Base-by-base conservation (phyloP, 37 sponge, comb jelly and placozoan genomes). In the Haliclona indistincta region DNA sequence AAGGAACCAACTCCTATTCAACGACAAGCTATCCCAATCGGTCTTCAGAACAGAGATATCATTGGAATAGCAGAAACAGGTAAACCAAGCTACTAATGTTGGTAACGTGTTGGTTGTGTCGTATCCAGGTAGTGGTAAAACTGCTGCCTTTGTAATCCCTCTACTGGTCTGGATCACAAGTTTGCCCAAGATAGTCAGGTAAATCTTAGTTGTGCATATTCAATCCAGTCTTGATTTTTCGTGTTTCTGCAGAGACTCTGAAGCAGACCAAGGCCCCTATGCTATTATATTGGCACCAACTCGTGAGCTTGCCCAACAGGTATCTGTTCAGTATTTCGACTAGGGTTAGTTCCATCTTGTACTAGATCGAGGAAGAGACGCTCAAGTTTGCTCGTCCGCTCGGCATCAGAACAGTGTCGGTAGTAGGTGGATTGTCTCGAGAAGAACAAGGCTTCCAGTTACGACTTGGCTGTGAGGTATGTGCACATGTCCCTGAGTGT, bases 51-150 rank as follows among this genome's bases (percentile, higher is more conserved):
- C 67, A 84, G 99, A 25, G 99, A 98, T 55, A 84, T 98, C 56
- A 98, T 98, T 70, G 99, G 99, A 17, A 87, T 98, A 30, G 99
- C 99, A 51, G 99, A 98, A 67, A 98, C 99, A 44, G 99, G 96
- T 88, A 29, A 26, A 67, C 10, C 23, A 38, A 20, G 30, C 13
- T 62, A n/a, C 23, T 20, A 22, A 29, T 13, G 64, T 15, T 13
- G 17, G 13, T 11, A 62, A 44, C n/a, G 53, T 17, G 17, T 13
- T 20, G 53, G 53, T 25, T 56, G 23, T 4, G 28, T 56, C 5
- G 6, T 47, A 22, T 36, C 36, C 37, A 92, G 93, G 96, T 3
- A 92, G 93, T 56, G 99, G 99, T 25, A 98, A 98, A 77, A 98
- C 99, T 20, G 95, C 96, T 67, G 99, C 99, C 26, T 98, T 98